Conservation (phyloP, 2,797 vertebrate genomes). For the Microctenopoma lineatum region DNA sequence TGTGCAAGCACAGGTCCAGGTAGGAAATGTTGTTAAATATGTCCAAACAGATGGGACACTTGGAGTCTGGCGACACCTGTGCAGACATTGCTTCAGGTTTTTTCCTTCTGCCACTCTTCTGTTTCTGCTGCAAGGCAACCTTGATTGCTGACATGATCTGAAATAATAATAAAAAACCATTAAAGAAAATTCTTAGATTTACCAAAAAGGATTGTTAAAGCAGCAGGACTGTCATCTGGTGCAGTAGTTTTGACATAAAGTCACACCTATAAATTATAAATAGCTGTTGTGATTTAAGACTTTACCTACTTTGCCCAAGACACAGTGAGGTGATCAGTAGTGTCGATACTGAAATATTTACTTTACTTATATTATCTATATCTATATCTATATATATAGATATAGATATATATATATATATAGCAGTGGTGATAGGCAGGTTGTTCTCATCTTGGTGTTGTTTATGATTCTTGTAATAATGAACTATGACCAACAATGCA, state of each 20-base stretch:
- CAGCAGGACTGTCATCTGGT: background rate
- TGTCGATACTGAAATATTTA: too few species aligned
- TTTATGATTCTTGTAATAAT: too few species aligned
- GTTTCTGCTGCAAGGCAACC: constrained; percentile 65
- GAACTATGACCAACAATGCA: too few species aligned
- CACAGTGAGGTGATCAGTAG: too few species aligned
- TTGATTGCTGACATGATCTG: constrained; percentile 80
- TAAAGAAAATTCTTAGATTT: background rate
- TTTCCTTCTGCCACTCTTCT: constrained; percentile 77
- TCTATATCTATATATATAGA: too few species aligned
- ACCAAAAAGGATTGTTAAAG: background rate
- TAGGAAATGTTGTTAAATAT: constrained; percentile 92
- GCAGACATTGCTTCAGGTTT: constrained; percentile 76
- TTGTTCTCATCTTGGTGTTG: too few species aligned
- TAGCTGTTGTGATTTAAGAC: too few species aligned
- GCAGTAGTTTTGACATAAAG: background rate
- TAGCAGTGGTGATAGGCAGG: too few species aligned
- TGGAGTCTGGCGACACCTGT: constrained; percentile 93
- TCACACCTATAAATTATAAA: background rate
- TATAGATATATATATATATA: too few species aligned
- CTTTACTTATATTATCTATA: too few species aligned
- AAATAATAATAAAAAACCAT: background rate
- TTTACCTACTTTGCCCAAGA: too few species aligned
- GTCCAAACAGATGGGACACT: constrained; percentile 97
- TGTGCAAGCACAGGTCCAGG: constrained; percentile 91